Conservation (phyloP, 2,113 vertebrate species). For the Etheostoma cragini region DNA sequence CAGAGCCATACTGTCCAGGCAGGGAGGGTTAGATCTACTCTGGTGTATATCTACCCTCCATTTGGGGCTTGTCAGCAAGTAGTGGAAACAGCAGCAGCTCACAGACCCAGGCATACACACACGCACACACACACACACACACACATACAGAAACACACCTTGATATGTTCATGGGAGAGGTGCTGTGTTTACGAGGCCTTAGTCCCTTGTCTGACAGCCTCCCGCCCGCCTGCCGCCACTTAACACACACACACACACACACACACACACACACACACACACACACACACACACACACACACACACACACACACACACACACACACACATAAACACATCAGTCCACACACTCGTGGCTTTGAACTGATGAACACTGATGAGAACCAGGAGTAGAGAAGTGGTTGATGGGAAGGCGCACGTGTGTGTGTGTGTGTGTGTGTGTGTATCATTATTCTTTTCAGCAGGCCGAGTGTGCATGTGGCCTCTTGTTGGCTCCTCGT, state of each 20-base stretch:
- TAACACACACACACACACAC: conserved; percentile 67
- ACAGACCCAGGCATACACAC: conserved; percentile 3
- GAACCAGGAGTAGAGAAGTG: conserved; percentile 76
- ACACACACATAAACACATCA: conserved; percentile 62
- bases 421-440: conserved; percentile 32
- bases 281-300: conserved; percentile 26
- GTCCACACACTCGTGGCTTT: conserved; percentile 73
- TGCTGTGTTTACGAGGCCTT: conserved; percentile 81
- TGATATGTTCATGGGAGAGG: conserved; percentile 75
- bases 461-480: conserved; percentile 33
- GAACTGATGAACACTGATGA: conserved; percentile 82
- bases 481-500: conserved; percentile 59
- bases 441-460: conserved; percentile 46
- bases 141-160: conserved; percentile 66
- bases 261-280: conserved; percentile 45
- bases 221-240: conserved; percentile 83
- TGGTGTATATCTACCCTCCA: conserved; percentile 74
- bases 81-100: conserved; percentile 79
- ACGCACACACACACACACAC: conserved; percentile 41
- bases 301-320: conserved; percentile 61
- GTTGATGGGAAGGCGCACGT: conserved; percentile 46
- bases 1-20: conserved; percentile 75
- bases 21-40: conserved; percentile 58
- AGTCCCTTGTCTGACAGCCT: conserved; percentile 78
- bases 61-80: conserved; percentile 73